Conservation (phyloP, 2,113 vertebrate species). For the Malurus melanocephalus region DNA sequence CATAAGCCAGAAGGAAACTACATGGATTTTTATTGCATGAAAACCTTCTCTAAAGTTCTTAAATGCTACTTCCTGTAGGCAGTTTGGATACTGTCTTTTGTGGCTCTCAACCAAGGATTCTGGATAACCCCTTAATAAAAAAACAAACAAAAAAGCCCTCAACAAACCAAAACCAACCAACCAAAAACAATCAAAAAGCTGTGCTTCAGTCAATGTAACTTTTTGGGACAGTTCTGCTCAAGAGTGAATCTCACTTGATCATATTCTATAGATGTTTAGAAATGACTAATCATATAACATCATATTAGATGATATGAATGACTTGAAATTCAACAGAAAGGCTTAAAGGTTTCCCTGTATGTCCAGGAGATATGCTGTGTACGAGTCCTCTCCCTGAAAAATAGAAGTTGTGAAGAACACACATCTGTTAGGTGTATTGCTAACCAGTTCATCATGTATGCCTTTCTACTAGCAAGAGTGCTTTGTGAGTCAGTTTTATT, state of each 20-base stretch:
- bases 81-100: not conserved
- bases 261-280: not conserved
- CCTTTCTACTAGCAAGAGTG: not conserved
- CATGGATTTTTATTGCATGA: not conserved
- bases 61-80: not conserved
- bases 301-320: not conserved
- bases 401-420: not conserved
- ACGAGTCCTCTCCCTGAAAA: not conserved
- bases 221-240: not conserved
- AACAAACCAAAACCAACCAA: not conserved
- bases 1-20: not conserved
- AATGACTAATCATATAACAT: not conserved
- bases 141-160: not conserved
- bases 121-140: not conserved
- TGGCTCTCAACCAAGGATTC: not conserved
- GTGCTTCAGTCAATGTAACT: rapidly evolving
- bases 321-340: not conserved
- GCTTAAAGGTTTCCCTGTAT: not conserved
- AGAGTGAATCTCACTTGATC: not conserved
- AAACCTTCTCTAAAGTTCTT: not conserved
- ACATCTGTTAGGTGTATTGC: not conserved
- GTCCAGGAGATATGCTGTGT: not conserved
- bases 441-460: not conserved
- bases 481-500: not conserved
- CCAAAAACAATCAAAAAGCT: not conserved